These are phyloP conservation scores for Loriculus beryllinus DNA, from an alignment of 2,797 vertebrate species.

Conservation along the genomic window DNA sequence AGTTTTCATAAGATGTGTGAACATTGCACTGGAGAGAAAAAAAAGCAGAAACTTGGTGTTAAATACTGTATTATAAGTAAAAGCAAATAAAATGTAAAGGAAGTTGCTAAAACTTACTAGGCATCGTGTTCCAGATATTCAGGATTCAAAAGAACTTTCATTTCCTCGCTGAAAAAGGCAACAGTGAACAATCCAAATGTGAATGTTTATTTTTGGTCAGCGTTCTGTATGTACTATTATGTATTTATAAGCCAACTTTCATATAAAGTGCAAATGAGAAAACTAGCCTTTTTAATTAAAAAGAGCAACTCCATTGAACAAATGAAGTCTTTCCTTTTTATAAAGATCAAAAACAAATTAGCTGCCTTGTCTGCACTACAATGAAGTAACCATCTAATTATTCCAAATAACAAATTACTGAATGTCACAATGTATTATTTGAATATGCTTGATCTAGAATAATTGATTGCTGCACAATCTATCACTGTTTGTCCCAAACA, in stretches of 20 bases:
- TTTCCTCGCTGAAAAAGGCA: conserved; percentile 87
- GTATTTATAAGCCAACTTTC: conserved; percentile 65
- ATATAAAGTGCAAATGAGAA: conserved; percentile 64
- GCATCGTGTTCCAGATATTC: conserved; percentile 93
- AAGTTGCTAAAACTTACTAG: conserved; percentile 85
- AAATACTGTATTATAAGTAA: conserved; percentile 21
- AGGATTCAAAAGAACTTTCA: conserved; percentile 92
- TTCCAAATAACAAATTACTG: conserved; percentile 73
- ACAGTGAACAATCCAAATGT: conserved; percentile 63
- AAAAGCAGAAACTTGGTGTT: conserved; percentile 34
- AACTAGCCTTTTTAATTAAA: conserved; percentile 70
- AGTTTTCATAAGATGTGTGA: conserved; percentile 95
- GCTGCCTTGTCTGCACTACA: conserved; percentile 66
- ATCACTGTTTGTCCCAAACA: conserved; percentile 67
- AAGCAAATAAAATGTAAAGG: conserved; percentile 6
- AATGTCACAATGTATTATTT: conserved; percentile 70
- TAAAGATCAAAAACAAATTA: conserved; percentile 72
- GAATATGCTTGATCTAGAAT: conserved; percentile 72
- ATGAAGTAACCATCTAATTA: conserved; percentile 73
- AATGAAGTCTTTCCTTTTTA: conserved; percentile 71
- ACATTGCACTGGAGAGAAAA: conserved; percentile 85
- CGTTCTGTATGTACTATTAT: conserved; percentile 28
- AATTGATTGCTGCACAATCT: conserved; percentile 68
- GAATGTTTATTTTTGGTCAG: conserved; percentile 57
- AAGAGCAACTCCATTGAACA: conserved; percentile 70